A percentile compares a stretch with the other conserved stretches of the same genome.
Conservation (phyloP, 2,888 invertebrate genomes). For the Eucera pruinosa region DNA sequence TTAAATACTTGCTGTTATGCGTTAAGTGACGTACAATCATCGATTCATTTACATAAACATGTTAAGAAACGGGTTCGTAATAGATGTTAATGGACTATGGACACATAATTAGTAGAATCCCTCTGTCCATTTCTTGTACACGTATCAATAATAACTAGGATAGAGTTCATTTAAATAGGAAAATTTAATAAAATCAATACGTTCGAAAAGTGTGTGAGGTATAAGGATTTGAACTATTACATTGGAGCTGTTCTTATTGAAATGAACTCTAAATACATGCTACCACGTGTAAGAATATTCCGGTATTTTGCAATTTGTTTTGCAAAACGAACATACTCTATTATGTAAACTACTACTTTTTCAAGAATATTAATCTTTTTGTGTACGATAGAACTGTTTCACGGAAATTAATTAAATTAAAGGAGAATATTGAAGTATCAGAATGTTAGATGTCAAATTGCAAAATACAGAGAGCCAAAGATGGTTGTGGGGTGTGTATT, state of each 20-base stretch:
- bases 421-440: neutral
- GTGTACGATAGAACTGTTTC: neutral
- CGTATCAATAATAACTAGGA: slow-evolving; percentile 68
- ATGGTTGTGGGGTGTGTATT: slow-evolving; percentile 83
- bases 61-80: neutral
- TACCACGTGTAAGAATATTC: slow-evolving; percentile 63
- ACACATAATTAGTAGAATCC: slow-evolving; percentile 56
- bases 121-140: slow-evolving; percentile 78
- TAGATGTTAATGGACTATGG: neutral
- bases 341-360: too few species aligned
- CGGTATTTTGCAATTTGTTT: slow-evolving; percentile 76
- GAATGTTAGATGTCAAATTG: slow-evolving; percentile 73
- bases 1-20: slow-evolving; percentile 41
- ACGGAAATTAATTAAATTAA: neutral
- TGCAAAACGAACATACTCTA: neutral
- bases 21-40: neutral
- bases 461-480: slow-evolving; percentile 81
- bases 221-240: neutral
- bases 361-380: neutral
- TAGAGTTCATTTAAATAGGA: slow-evolving; percentile 60
- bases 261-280: slow-evolving; percentile 68
- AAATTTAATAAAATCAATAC: neutral
- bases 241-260: slow-evolving; percentile 41
- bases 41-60: slow-evolving; percentile 2
- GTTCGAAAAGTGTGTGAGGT: neutral